A percentile compares a stretch with the other conserved stretches of the same genome.
These are phyloP conservation scores for Lumbricus terrestris DNA, from an alignment of 2,888 invertebrate genomes.

Conservation along the genomic window DNA sequence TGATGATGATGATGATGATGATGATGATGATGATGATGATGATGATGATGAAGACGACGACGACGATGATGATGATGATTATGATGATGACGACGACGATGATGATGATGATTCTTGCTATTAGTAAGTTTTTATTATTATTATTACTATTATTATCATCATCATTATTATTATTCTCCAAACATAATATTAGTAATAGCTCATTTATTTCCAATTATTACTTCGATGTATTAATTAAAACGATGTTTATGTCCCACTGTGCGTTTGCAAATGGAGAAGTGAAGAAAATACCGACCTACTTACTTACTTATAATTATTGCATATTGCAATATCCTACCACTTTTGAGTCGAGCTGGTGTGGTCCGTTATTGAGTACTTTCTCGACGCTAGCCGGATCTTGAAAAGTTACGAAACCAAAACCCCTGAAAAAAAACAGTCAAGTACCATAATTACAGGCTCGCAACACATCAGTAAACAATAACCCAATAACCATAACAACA, in stretches of 20 bases:
- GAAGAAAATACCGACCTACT: too few species aligned
- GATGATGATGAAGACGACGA: not conserved
- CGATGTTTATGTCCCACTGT: too few species aligned
- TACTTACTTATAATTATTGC: not conserved
- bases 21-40: not conserved
- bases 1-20: not conserved
- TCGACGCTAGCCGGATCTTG: constrained; percentile 96
- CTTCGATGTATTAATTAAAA: too few species aligned
- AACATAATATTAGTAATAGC: constrained; percentile 4
- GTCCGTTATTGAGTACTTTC: constrained; percentile 96
- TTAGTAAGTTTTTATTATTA: too few species aligned
- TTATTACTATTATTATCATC: too few species aligned
- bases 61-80: not conserved
- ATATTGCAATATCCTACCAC: constrained; percentile 78
- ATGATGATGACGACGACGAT: too few species aligned
- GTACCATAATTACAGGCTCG: not conserved
- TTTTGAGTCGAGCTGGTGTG: constrained; percentile 99
- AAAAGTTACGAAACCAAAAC: constrained; percentile 99
- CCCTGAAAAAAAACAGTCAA: constrained; percentile 60
- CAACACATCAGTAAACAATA: not conserved
- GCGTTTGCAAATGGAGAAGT: too few species aligned
- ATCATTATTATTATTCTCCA: too few species aligned
- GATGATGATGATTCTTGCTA: too few species aligned
- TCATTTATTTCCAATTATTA: too few species aligned
- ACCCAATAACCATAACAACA: not conserved